Evolutionary conservation across 2,888 invertebrate genomes (phyloP), one percentile per base, ranked within the genome.

Genomic region (Cetonia aurata): DNA sequence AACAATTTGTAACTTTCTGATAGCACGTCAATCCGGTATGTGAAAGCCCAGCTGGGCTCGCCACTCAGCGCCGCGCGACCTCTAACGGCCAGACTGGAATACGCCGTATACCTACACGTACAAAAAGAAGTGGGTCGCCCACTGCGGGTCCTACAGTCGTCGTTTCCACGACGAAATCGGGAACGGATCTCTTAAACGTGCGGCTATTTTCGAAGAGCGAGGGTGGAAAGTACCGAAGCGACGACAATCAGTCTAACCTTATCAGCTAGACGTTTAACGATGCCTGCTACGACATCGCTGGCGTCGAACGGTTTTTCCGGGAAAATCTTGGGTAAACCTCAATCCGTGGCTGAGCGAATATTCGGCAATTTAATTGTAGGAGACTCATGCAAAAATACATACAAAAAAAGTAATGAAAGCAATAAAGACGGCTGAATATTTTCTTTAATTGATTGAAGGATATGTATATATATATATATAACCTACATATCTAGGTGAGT

Each of bases 1-100:
- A 69, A 67, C 70, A 74, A 73, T 74, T 71, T 74, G 71, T 70
- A 71, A 72, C 68, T 72, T 74, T 71, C 68, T 69, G 72, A 72
- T 72, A 62, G 72, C 50, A 52, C 69, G 71, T 67, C 71, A 71
- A 74, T 74, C 72, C 55, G 55, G 70, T n/a, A 70, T 71, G 74
- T 71, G 74, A 71, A 71, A 73, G 71, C 53, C n/a, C 53, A 19
- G 31, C 31, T 31, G 25, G 31, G 53, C 25, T 53, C 53, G 31
- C n/a, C 50, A 53, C 70, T 55, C 72, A 68, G 67, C 70, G 68
- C 69, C 60, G 62, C 60, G 70, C 55, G 42, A 33, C 13, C 37
- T 53, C n/a, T 12, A 37, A 17, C 53, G 17, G 12, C 52, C 41
- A 33, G 25, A 25, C 3, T 25, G 25, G 25, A 25, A 25, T 25